Evolutionary conservation across 2,888 invertebrate species (phyloP), one percentile per base, ranked within the genome.

Genomic region (Scelioninae gen. 1): DNA sequence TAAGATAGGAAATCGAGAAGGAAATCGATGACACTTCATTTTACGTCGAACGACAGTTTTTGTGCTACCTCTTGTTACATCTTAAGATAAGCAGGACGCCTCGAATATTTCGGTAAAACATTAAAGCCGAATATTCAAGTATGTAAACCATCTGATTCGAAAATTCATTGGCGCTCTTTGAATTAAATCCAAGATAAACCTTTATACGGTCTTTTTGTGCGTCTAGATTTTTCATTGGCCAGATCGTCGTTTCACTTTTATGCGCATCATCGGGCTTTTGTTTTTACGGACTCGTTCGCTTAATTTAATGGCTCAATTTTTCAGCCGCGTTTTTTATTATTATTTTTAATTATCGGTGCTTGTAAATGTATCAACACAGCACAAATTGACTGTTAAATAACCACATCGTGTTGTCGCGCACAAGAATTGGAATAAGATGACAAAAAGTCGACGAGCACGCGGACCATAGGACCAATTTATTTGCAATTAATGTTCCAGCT

Each of bases 1-100:
- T 89, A 89, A 89, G 89, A 89, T 89, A 89, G 85, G 85, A 77
- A 83, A 82, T 81, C 71, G 47, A 69, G 63, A 68, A 84, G 82
- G 75, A 75, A 79, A 84, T 86, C 85, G 85, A 87, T 84, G 86
- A 87, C 86, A 71, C 82, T 85, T 71, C 85, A 75, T 83, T 85
- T 69, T 79, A 80, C 79, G 82, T 85, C 49, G 77, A 76, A 81
- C 75, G 82, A 82, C 82, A 63, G 75, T 81, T 84, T 84, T 82
- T 84, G 77, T 77, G 78, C 85, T 80, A 82, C 84, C 79, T 82
- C 79, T 84, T 82, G 82, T 82, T 76, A 34, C 56, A 43, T 40
- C 43, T 38, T 31, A 49, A 79, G 82, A 84, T 79, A 84, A 82
- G 65, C 63, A 7, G 74, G n/a, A 53, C 56, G 78, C 34, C 65